phyloP scores from a whole-genome alignment of 1,140 invertebrate genomes.

The Aphelenchoides besseyi region DNA sequence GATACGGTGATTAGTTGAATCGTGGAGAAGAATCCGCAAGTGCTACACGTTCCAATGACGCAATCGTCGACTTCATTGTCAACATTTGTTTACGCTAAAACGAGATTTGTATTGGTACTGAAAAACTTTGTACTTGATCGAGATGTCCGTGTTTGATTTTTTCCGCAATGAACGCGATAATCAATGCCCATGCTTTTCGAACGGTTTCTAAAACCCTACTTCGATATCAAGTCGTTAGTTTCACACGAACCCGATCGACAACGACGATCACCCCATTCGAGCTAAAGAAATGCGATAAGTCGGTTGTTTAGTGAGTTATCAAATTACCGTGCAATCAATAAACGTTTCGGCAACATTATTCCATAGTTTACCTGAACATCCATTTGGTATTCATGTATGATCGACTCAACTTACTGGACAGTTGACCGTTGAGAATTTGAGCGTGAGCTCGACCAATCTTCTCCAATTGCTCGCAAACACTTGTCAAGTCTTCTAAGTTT shows the following conservation, averaged over 20 bases:
- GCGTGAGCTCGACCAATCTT: slow-evolving; percentile 55
- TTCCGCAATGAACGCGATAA: slow-evolving; percentile 61
- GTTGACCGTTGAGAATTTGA: slow-evolving; percentile 49
- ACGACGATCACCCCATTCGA: slow-evolving; percentile 60
- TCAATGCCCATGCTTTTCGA: slow-evolving; percentile 52
- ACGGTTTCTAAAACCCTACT: slow-evolving; percentile 42
- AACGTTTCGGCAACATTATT: slow-evolving; percentile 61
- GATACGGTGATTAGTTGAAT: too few species aligned
- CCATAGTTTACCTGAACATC: slow-evolving; percentile 61
- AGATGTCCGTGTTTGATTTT: slow-evolving; percentile 61
- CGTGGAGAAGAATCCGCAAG: too few species aligned
- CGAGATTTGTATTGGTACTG: too few species aligned
- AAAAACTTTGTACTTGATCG: slow-evolving; percentile 48
- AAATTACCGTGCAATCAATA: slow-evolving; percentile 62
- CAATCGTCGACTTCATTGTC: slow-evolving; percentile 45
- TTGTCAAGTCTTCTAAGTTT: slow-evolving; percentile 58
- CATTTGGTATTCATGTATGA: background rate
- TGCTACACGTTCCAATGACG: slow-evolving; percentile 41
- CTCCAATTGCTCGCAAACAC: slow-evolving; percentile 47
- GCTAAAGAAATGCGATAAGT: too few species aligned
- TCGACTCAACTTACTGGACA: slow-evolving; percentile 47
- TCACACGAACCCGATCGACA: slow-evolving; percentile 10
- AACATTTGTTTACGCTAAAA: slow-evolving; percentile 51
- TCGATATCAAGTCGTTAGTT: background rate
- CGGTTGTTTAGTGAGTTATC: too few species aligned